These are phyloP conservation scores for Carabus problematicus DNA, from an alignment of 2,888 invertebrate genomes.

Conservation along the genomic window DNA sequence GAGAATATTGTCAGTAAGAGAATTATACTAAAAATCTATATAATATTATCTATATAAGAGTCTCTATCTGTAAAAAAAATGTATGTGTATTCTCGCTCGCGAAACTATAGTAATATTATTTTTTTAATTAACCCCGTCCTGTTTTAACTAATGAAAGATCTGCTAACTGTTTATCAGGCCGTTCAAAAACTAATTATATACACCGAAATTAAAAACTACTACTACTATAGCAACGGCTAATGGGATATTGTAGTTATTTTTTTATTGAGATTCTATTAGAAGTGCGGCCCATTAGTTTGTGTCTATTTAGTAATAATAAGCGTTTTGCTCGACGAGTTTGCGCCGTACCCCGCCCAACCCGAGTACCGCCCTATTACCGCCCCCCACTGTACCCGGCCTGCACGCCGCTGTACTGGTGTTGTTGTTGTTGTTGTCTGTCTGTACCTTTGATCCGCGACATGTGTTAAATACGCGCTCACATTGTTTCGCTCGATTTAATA, in stretches of 20 bases:
- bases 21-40: too few species aligned
- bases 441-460: conserved; percentile 19
- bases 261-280: conserved; percentile 38
- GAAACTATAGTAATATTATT: conserved; percentile 26
- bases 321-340: conserved; percentile 16
- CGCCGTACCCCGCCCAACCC: conserved; percentile 8
- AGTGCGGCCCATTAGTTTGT: conserved; percentile 35
- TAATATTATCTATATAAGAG: too few species aligned
- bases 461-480: conserved; percentile 36
- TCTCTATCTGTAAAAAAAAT: too few species aligned
- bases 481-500: conserved; percentile 42
- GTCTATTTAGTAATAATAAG: conserved; percentile 35
- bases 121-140: conserved; percentile 24
- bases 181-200: conserved; percentile 27
- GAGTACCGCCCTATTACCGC: conserved; percentile 3
- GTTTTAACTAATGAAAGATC: conserved; percentile 13
- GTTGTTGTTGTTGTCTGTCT: neutral
- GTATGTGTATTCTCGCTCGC: neutral
- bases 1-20: too few species aligned
- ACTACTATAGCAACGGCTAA: neutral
- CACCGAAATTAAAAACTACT: conserved; percentile 32
- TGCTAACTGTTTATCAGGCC: conserved; percentile 31
- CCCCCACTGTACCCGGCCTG: neutral
- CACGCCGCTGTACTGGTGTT: neutral
- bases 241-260: conserved; percentile 3